These are phyloP conservation scores for Marcusenius ussheri DNA, from an alignment of 2,113 vertebrate species.

Conservation along the genomic window DNA sequence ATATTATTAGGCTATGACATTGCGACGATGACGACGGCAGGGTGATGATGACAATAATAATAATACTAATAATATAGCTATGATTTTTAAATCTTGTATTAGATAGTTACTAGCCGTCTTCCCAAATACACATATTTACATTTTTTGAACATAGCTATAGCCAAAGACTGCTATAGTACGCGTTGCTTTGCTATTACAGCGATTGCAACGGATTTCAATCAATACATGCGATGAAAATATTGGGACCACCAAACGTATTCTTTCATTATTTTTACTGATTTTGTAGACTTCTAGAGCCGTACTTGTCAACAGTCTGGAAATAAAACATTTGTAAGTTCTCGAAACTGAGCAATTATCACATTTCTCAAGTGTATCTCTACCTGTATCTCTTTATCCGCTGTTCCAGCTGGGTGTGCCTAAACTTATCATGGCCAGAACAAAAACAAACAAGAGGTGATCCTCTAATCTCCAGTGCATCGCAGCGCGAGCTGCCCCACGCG, in stretches of 20 bases:
- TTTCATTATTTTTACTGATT: neutral
- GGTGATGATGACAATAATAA: neutral
- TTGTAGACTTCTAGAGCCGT: neutral
- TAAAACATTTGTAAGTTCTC: neutral
- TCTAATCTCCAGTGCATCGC: neutral
- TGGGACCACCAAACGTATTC: neutral
- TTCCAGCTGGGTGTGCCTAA: slow-evolving; percentile 8
- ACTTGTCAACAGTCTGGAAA: neutral
- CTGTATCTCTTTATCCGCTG: neutral
- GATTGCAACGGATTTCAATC: neutral
- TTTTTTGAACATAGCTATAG: neutral
- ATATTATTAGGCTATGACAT: neutral
- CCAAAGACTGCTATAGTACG: neutral
- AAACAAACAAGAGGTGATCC: slow-evolving; percentile 15
- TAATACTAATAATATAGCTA: neutral
- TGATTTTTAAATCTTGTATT: neutral
- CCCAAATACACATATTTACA: neutral
- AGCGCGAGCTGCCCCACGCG: neutral
- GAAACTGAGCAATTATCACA: neutral
- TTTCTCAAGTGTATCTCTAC: neutral
- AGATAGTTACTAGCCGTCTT: neutral
- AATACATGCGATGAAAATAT: neutral
- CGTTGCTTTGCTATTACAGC: neutral
- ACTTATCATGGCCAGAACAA: slow-evolving; percentile 1
- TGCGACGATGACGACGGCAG: too few species aligned